These are phyloP conservation scores for Drosophila ambigua DNA, from an alignment of 1,140 invertebrate species.

Conservation along the genomic window DNA sequence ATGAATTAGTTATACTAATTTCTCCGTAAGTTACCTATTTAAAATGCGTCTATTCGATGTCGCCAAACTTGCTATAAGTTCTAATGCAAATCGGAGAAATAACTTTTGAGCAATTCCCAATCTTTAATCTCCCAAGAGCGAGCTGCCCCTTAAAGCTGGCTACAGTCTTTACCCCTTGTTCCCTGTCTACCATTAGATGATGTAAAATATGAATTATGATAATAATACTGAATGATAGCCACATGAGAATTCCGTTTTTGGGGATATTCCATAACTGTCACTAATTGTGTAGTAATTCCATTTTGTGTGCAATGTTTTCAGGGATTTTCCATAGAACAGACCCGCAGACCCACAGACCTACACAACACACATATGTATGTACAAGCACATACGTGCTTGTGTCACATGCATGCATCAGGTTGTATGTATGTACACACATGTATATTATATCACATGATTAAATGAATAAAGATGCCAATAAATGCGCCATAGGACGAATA, in stretches of 20 bases:
- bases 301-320: slow-evolving; percentile 23
- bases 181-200: no score
- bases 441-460: slow-evolving; percentile 37
- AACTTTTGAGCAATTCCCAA: no score
- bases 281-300: slow-evolving; percentile 4
- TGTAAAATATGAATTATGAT: no score
- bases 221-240: no score
- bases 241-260: background rate
- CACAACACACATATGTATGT: slow-evolving; percentile 17
- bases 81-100: no score
- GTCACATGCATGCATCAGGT: slow-evolving; percentile 5
- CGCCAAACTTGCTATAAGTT: no score
- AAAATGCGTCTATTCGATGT: no score
- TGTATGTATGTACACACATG: background rate
- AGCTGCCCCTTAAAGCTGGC: no score
- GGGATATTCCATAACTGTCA: background rate
- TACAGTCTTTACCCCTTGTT: no score
- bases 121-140: no score
- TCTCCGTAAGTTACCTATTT: no score
- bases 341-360: background rate
- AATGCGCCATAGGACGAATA: slow-evolving; percentile 22
- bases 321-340: slow-evolving; percentile 35
- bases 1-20: no score
- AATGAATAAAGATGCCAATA: slow-evolving; percentile 37
- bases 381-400: background rate